Base-by-base conservation (phyloP, 2,797 vertebrate genomes). In the Orestias chungarensis region DNA sequence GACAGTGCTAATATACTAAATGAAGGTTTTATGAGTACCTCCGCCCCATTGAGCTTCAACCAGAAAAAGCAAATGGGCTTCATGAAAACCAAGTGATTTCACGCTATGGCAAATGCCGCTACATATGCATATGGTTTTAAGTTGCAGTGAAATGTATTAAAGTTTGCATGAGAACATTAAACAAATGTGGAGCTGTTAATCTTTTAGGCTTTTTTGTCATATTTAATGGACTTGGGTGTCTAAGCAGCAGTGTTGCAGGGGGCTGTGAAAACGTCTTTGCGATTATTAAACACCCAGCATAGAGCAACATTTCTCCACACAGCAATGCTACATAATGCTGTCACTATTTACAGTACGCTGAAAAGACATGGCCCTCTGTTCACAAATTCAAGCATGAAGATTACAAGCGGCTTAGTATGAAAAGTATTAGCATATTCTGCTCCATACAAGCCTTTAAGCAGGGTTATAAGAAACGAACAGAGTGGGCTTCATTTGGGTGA, bases 61-160 rank as follows among this genome's bases (percentile, higher is more conserved):
- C 90, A 84, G 79, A 79, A 76, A 86, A 88, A 88, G 88, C 82
- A 90, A 88, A 89, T 89, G 35, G 74, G 82, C 74, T 86, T 81
- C 80, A 79, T 82, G 84, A 87, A 89, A 92, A 89, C 82, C 78
- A 78, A 91, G 85, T 86, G 87, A 92, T 92, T 93, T 92, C 84
- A 91, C 54, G 85, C 81, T 88, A 88, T 83, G 81, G 79, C 73
- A 82, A 27, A 72, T 84, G 68, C 78, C 83, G 66, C 78, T 73
- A 80, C 80, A 86, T 76, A 87, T 79, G 79, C 87, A 86, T 84
- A 86, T 74, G 82, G 84, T 73, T 68, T 80, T 74, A 71, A 72
- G 77, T 79, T 71, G 75, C 62, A 71, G 73, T 68, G 79, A 86
- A 86, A 84, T 68, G 70, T 52, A 78, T 86, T 73, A 70, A 75